Evolutionary conservation across 2,797 vertebrate genomes (phyloP), one percentile per base, ranked within the genome.

Genomic region (Perodicticus potto): DNA sequence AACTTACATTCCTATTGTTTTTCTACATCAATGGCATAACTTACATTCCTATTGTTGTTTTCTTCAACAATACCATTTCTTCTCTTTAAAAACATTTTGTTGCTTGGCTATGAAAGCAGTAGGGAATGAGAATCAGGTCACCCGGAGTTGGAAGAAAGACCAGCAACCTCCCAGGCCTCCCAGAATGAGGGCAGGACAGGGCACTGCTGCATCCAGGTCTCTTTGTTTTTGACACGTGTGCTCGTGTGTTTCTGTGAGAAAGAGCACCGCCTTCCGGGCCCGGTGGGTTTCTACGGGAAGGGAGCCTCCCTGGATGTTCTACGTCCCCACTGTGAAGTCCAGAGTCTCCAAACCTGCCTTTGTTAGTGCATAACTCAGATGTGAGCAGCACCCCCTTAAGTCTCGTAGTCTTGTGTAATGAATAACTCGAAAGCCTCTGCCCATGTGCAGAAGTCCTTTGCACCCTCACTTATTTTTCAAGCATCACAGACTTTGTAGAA

Each of bases 131-230:
- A 92, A 53, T 83, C 5, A 32, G 29, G 29, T 89, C 37, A 78
- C 4, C 10, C 9, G 76, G 17, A 86, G 8, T 1, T 70, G n/a
- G 13, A 73, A 59, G 69, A 86, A 86, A 83, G 5, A 55, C 43
- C 57, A 40, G 10, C 19, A 34, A 32, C 32, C 7, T 29, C 29
- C 16, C 4, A 37, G 9, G 5, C 80, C 17, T 80, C 13, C 3
- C 27, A 45, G 34, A 45, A 17, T 8, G 5, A 27, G 59, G n/a
- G 6, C 6, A 69, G 55, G 10, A 20, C 5, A 34, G 17, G 5
- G 1, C 2, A 22, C 7, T n/a, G 12, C 14, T 20, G 13, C 14
- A 4, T 4, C 7, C 14, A 81, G 3, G 9, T 2, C 4, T 53
- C 29, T 6, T 8, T 43, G 4, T 45, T 32, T 77, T 14, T 14